Conservation (phyloP, 2,888 invertebrate species). For the Chloroclystis v-ata region DNA sequence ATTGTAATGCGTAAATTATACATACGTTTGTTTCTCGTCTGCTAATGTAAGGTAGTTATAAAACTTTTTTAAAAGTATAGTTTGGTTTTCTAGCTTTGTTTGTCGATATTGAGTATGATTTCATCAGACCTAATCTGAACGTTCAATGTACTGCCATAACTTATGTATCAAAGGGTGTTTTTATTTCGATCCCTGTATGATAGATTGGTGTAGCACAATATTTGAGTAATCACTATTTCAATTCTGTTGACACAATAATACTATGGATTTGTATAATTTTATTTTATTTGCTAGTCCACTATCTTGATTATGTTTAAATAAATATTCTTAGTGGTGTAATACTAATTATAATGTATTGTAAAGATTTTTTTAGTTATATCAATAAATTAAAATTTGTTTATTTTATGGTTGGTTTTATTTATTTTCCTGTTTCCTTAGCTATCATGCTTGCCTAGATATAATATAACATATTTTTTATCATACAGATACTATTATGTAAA, state of each 20-base stretch:
- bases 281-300: constrained; percentile 76
- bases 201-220: constrained; percentile 3
- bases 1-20: neutral
- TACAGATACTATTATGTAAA: no score
- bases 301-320: constrained; percentile 70
- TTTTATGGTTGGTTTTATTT: constrained; percentile 63
- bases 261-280: constrained; percentile 59
- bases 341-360: constrained; percentile 78
- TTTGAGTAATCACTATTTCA: constrained; percentile 23
- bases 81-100: constrained; percentile 71
- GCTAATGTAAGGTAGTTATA: constrained; percentile 48
- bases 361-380: constrained; percentile 76
- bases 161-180: neutral
- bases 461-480: neutral
- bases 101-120: constrained; percentile 58
- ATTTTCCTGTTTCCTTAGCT: constrained; percentile 8
- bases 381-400: constrained; percentile 79
- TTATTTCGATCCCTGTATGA: neutral
- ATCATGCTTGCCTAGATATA: no score
- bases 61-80: constrained; percentile 65
- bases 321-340: constrained; percentile 76
- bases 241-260: constrained; percentile 30
- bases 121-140: constrained; percentile 73
- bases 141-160: constrained; percentile 72
- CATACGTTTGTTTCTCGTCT: constrained; percentile 2